Percentiles rank a stretch among this genome's conserved stretches.
These are phyloP conservation scores for Micropoecilia bifurca DNA, from an alignment of 2,797 vertebrate genomes.

Conservation along the genomic window DNA sequence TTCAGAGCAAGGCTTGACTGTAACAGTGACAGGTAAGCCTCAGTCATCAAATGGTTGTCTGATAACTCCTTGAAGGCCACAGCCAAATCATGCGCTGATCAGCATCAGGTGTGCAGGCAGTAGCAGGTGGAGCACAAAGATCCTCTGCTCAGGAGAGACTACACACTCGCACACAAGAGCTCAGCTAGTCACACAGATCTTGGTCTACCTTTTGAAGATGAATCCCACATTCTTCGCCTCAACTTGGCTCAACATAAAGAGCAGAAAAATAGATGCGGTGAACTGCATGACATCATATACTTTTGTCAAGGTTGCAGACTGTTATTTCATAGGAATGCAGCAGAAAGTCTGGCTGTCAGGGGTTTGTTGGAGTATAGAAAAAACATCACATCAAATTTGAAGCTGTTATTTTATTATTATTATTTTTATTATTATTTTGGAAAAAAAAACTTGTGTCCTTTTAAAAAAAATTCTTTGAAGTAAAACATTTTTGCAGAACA, in stretches of 20 bases:
- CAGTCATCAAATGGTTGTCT: background rate
- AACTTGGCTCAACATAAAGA: slow-evolving; percentile 4
- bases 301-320: slow-evolving; percentile 18
- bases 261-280: background rate
- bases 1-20: background rate
- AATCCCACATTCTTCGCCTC: background rate
- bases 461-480: background rate
- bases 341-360: background rate
- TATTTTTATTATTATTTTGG: too few relatives aligned
- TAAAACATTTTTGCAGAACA: background rate
- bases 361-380: background rate
- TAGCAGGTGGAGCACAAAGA: background rate
- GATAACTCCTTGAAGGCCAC: background rate
- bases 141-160: background rate
- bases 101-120: background rate
- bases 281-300: background rate
- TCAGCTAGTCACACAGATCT: background rate
- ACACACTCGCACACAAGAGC: background rate
- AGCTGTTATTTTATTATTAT: too few relatives aligned
- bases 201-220: background rate
- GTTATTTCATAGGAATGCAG: background rate
- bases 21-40: background rate
- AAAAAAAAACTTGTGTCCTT: background rate
- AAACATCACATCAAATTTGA: background rate
- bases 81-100: background rate